Evolutionary conservation across 2,888 invertebrate genomes (phyloP), one percentile per base, ranked within the genome.

Genomic region (Tinea pellionella): DNA sequence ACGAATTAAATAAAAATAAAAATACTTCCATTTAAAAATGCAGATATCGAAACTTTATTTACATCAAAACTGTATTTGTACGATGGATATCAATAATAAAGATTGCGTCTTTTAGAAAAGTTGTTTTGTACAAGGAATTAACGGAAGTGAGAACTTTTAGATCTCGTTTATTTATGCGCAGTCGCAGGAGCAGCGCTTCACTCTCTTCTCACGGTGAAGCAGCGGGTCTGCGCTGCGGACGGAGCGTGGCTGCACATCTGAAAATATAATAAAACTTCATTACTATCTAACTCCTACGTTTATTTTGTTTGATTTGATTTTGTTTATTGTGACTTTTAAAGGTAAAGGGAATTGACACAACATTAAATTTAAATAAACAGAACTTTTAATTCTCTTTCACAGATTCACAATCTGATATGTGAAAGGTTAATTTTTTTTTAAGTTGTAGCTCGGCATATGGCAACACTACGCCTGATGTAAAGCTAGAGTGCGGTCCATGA

Each of bases 171-270:
- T 62, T 67, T 77, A 92, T 64, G 89, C 90, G 88, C 94, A 94
- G 80, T 91, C 90, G 85, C 94, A 94, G 65, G 92, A 90, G 83
- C 92, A 93, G 71, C 93, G 91, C 78, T 92, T 92, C 42, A 92
- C 90, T 69, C 92, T 90, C 77, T 92, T 92, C 68, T 90, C 89
- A 60, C 85, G 86, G 65, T 87, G 86, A 67, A 75, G 75, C 70
- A 81, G 72, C 65, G 76, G 83, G 72, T 90, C 89, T 18, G 89
- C 88, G 72, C 90, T 91, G 69, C 92, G 92, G 3, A 87, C 83
- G 0, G 87, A 87, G 71, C 95, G 92, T 61, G 95, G 95, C 77
- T 95, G 95, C 72, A 95, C 92, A 75, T 91, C 95, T 95, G 88
- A 47, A 87, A 84, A 68, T 66, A 67, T 62, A 64, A 4, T 15